Evolutionary conservation across 2,797 vertebrate species (phyloP), one percentile per base, ranked within the genome.

Genomic region (Hyperoplus immaculatus): DNA sequence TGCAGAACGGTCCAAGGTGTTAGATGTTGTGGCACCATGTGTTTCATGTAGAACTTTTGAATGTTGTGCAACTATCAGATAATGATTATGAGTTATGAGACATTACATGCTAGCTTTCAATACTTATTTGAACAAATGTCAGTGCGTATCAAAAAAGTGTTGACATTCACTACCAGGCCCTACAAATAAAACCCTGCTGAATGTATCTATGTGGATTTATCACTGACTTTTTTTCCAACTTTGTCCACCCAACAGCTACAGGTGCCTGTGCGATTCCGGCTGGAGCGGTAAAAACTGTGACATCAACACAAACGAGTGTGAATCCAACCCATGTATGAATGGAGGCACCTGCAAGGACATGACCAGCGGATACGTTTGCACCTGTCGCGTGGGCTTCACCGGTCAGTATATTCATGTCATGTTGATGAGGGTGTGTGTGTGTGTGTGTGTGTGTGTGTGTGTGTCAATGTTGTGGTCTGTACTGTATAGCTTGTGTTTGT

Each of bases 231-330:
- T 50, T 75, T 68, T 15, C 29, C n/a, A 10, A 13, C 3, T 0
- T 42, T 74, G 58, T 65, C 63, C n/a, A 47, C 41, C 45, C 2
- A 0, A 61, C 73, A 98, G 98, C 69, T 99, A 98, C 81, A 96
- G 93, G 55, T 99, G 98, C 60, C 92, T 97, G 69, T 99, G 98
- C 0, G 96, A 97, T 85, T 93, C 96, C 0, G 98, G 98, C 80
- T 99, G 98, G 98, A 98, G 97, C 0, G 98, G 97, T 2, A 93
- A 95, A 1, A 97, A 98, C 94, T 99, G 98, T 0, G 97, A 98
- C 89, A 89, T 98, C 85, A 99, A 99, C 94, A 97, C 97, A 80
- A 96, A 99, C 0, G 98, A 99, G 87, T 99, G 98, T 4, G 97
- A 97, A 58, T 99, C 98, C 56, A 98, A 97, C 78, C 98, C 98